Base-by-base conservation (phyloP, 2,113 vertebrate species). In the Apodemus sylvaticus region DNA sequence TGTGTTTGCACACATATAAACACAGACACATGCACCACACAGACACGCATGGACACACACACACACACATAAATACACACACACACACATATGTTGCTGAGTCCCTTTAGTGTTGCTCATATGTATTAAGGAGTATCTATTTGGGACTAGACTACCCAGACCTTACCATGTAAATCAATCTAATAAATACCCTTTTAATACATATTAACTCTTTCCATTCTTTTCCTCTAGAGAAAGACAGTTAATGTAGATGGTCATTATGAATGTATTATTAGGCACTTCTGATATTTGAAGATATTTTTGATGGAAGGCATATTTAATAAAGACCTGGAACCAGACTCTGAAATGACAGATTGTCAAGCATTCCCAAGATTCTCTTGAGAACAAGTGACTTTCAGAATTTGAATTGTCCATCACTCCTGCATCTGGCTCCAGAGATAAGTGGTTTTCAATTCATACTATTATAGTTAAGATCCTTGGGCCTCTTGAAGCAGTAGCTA, bases 1-100 rank as follows among this genome's bases (percentile, higher is more conserved):
- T 20, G 12, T 14, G 12, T 16, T 11, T 42, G 5, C 0, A 6
- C 2, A 48, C 5, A 3, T 19, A 26, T 8, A 14, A 11, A 29
- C 39, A 39, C 71, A 74, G 10, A 45, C 4, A 29, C 73, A 76
- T 4, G 1, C 48, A 78, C 48, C 12, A 74, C 39, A 48, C 45
- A 48, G 24, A 77, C 45, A 51, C 2, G 51, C 45, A 78, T 7
- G 7, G 58, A 48, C 42, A 70, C 58, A 31, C 74, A 39, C 3
- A 31, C 12, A 77, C 7, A 51, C 45, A 77, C 74, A 78, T 45
- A 77, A 5, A 77, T 29, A 31, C 45, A 74, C 10, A 34, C 26
- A 34, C 3, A 71, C 1, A 68, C 31, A 78, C 29, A 4, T 3
- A 19, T 2, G 3, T 4, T 82, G 36, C 36, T 58, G 20, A 39